A percentile compares a stretch with the other conserved stretches of the same genome.
These are phyloP conservation scores for Arnoldichthys spilopterus DNA, from an alignment of 2,797 vertebrate species.

Conservation along the genomic window DNA sequence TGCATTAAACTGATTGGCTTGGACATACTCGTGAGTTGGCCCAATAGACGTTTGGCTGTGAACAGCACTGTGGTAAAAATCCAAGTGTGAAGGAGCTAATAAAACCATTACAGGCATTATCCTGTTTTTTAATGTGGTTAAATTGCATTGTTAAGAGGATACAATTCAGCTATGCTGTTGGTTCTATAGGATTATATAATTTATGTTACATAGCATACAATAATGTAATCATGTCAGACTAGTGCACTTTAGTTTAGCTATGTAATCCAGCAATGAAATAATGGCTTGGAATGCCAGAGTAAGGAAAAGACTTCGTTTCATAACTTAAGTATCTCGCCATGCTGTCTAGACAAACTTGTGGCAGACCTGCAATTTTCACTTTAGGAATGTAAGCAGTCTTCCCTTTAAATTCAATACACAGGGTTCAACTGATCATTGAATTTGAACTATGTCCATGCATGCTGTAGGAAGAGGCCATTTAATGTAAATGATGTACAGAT, in stretches of 20 bases:
- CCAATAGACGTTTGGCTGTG: slow-evolving; percentile 9
- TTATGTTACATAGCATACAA: neutral
- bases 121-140: neutral
- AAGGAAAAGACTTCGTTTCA: neutral
- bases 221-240: neutral
- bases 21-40: slow-evolving; percentile 7
- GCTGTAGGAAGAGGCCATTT: neutral
- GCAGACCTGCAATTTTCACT: neutral
- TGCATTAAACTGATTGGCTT: slow-evolving; percentile 20
- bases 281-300: neutral
- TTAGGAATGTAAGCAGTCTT: neutral
- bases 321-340: neutral
- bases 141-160: slow-evolving; percentile 18
- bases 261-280: neutral
- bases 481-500: neutral
- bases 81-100: neutral
- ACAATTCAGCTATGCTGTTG: neutral
- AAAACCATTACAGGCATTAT: neutral
- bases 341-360: neutral
- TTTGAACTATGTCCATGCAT: neutral
- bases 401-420: neutral
- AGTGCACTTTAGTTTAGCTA: neutral
- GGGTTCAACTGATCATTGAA: neutral
- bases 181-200: neutral
- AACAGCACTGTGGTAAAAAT: neutral